Evolutionary conservation across 2,888 invertebrate genomes (phyloP).

Genomic region (Lapara coniferarum): DNA sequence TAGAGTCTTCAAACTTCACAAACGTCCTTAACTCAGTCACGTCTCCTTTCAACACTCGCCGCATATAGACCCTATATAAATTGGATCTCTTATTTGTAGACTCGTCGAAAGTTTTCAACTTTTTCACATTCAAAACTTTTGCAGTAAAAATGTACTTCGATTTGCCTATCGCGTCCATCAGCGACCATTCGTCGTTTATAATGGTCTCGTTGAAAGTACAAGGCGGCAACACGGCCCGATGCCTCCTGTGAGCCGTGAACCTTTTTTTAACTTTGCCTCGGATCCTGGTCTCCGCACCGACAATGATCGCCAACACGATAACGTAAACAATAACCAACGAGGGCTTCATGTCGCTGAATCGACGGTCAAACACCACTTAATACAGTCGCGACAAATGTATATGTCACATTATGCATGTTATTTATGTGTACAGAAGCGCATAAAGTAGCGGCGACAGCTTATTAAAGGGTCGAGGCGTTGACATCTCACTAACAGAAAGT

Average conservation of each 20-base stretch:
- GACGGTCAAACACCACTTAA: slow-evolving; percentile 66
- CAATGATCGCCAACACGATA: slow-evolving; percentile 71
- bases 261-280: slow-evolving; percentile 80
- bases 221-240: slow-evolving; percentile 71
- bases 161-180: slow-evolving; percentile 78
- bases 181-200: slow-evolving; percentile 78
- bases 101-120: slow-evolving; percentile 62
- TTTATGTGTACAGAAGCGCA: slow-evolving; percentile 69
- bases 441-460: slow-evolving; percentile 66
- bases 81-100: slow-evolving; percentile 64
- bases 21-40: slow-evolving; percentile 65
- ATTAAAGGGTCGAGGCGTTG: slow-evolving; percentile 68
- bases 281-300: slow-evolving; percentile 73
- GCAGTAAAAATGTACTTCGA: slow-evolving; percentile 81
- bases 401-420: slow-evolving; percentile 79
- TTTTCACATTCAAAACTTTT: slow-evolving; percentile 77
- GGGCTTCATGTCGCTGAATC: slow-evolving; percentile 70
- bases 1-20: slow-evolving; percentile 65
- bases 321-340: slow-evolving; percentile 74
- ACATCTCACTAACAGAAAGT: slow-evolving; percentile 75
- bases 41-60: slow-evolving; percentile 77
- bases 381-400: slow-evolving; percentile 68
- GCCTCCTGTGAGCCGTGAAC: slow-evolving; percentile 66
- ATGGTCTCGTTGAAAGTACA: slow-evolving; percentile 80
- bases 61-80: slow-evolving; percentile 74